phyloP scores from a whole-genome alignment of 2,797 vertebrate species.

The Crax fasciolata region DNA sequence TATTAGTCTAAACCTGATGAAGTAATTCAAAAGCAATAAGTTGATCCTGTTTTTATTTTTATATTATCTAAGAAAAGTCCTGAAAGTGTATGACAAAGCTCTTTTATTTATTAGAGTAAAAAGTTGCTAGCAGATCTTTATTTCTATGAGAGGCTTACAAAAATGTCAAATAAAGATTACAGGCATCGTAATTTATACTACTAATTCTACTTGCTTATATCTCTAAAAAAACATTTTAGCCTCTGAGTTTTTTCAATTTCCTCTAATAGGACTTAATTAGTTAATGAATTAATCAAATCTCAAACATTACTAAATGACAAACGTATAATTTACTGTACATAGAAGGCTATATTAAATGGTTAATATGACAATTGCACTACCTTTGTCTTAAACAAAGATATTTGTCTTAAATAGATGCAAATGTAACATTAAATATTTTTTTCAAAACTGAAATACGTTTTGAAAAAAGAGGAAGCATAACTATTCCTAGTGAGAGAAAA shows the following conservation, averaged over 20 bases:
- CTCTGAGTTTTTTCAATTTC: background rate
- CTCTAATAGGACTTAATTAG: background rate
- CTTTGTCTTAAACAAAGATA: background rate
- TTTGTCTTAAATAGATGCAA: background rate
- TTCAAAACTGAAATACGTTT: background rate
- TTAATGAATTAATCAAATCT: background rate
- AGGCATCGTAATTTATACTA: background rate
- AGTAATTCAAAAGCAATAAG: background rate
- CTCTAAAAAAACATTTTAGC: background rate
- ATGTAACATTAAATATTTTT: background rate
- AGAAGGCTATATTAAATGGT: background rate
- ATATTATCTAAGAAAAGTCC: background rate
- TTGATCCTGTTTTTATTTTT: background rate
- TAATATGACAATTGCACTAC: background rate
- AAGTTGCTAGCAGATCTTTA: background rate
- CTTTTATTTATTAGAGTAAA: background rate
- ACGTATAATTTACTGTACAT: background rate
- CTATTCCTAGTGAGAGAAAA: background rate
- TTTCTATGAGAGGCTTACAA: background rate
- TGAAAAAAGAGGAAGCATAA: background rate
- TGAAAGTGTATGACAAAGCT: background rate
- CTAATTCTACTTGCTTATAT: background rate
- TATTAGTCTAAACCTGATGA: background rate
- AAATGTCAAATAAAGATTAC: background rate
- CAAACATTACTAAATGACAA: background rate